Evolutionary conservation across 2,888 invertebrate species (phyloP).

Genomic region (Rhorus exstirpatorius): DNA sequence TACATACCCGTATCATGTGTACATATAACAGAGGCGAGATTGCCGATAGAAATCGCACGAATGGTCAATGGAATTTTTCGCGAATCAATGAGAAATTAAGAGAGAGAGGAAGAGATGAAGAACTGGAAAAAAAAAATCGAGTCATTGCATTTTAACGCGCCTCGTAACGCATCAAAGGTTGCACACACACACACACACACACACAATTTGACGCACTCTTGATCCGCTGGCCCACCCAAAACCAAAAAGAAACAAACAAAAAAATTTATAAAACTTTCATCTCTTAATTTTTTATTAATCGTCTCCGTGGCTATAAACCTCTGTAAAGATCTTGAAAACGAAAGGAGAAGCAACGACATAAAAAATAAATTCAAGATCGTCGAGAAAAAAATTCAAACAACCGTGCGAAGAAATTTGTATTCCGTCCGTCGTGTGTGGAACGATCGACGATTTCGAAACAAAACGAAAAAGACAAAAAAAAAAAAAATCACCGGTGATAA

Average conservation of each 20-base stretch:
- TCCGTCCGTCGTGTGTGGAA: constrained; percentile 44
- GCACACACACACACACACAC: constrained; percentile 52
- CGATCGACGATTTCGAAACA: constrained; percentile 31
- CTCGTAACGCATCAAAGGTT: constrained; percentile 56
- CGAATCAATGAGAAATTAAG: constrained; percentile 67
- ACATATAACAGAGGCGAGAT: constrained; percentile 73
- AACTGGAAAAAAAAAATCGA: constrained; percentile 54
- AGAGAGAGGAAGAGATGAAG: constrained; percentile 31
- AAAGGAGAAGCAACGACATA: no score
- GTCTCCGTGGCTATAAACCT: constrained; percentile 43
- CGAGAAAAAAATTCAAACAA: background rate
- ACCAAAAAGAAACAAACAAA: constrained; percentile 5
- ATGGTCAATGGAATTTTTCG: constrained; percentile 70
- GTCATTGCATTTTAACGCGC: constrained; percentile 64
- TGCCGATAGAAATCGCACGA: constrained; percentile 73
- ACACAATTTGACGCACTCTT: constrained; percentile 47
- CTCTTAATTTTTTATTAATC: constrained; percentile 24
- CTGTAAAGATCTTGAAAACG: background rate
- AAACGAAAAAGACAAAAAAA: constrained; percentile 33
- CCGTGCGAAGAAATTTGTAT: constrained; percentile 23
- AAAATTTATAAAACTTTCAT: constrained; percentile 22
- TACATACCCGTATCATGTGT: constrained; percentile 74
- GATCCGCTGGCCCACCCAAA: constrained; percentile 44
- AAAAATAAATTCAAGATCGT: background rate
- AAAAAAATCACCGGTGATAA: constrained; percentile 15